These are phyloP conservation scores for Cheilosia grossa DNA, from an alignment of 2,888 invertebrate species.

Conservation along the genomic window DNA sequence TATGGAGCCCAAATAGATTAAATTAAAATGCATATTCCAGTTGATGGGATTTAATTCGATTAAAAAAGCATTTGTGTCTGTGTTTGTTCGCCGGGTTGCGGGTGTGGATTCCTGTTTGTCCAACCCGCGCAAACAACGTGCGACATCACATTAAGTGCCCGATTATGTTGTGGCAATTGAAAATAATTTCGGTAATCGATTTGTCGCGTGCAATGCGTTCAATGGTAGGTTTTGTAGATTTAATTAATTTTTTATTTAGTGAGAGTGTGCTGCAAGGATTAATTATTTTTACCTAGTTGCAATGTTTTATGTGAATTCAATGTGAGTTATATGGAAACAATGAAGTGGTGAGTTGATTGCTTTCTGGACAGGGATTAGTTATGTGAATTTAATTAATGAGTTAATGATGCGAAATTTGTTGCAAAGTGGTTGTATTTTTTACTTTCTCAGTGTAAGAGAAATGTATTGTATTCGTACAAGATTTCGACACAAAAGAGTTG, in stretches of 20 bases:
- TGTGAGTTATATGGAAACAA: constrained; percentile 30
- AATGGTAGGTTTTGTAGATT: constrained; percentile 14
- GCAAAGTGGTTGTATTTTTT: constrained; percentile 28
- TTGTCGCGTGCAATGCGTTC: constrained; percentile 12
- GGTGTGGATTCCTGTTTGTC: not conserved
- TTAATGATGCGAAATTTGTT: constrained; percentile 30
- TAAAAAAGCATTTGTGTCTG: constrained; percentile 37
- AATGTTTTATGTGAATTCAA: constrained; percentile 12
- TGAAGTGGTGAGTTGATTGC: constrained; percentile 42
- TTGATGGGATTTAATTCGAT: constrained; percentile 63
- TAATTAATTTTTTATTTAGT: constrained; percentile 23
- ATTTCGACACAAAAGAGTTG: too few relatives aligned
- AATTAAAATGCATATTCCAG: constrained; percentile 58
- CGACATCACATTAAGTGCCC: constrained; percentile 48
- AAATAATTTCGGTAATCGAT: constrained; percentile 60
- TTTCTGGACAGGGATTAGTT: constrained; percentile 41
- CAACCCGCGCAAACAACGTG: not conserved
- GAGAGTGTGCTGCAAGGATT: constrained; percentile 27
- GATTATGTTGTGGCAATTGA: constrained; percentile 47
- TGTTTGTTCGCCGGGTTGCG: not conserved
- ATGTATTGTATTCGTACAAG: too few relatives aligned
- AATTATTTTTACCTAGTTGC: constrained; percentile 9
- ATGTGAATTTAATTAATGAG: constrained; percentile 61
- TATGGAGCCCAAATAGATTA: constrained; percentile 43
- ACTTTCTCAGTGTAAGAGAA: too few relatives aligned